A percentile compares a stretch with the other conserved stretches of the same genome.
Conservation (phyloP, 2,888 invertebrate genomes). For the Cryptosula pallasiana region DNA sequence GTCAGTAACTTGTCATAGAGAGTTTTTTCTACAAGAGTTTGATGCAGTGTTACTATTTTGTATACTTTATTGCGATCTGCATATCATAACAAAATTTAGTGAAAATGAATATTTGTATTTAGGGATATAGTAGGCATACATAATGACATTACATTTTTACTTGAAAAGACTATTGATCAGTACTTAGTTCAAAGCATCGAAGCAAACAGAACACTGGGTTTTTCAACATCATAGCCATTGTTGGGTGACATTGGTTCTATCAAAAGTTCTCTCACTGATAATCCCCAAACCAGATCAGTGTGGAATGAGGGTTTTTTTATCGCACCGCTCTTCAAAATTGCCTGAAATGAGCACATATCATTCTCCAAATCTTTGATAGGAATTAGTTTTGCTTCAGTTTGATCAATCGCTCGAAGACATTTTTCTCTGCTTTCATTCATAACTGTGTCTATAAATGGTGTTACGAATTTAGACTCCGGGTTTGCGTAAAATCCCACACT, state of each 20-base stretch:
- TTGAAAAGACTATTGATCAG: not conserved
- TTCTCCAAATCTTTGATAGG: not conserved
- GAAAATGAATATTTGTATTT: not conserved
- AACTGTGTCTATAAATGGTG: not conserved
- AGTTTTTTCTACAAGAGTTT: too few relatives aligned
- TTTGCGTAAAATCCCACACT: not conserved
- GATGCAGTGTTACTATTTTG: too few relatives aligned
- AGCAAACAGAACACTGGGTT: not conserved
- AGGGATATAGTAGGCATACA: not conserved
- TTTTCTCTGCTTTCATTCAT: not conserved
- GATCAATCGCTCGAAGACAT: not conserved
- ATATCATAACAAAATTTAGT: too few relatives aligned
- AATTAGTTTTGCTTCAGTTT: not conserved
- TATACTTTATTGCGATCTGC: too few relatives aligned
- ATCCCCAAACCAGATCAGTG: not conserved
- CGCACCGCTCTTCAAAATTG: not conserved
- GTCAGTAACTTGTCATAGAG: too few relatives aligned
- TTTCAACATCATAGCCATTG: not conserved
- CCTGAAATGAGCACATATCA: not conserved
- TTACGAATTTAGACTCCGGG: not conserved
- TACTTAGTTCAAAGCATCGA: not conserved
- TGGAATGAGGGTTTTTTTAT: not conserved
- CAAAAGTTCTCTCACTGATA: not conserved
- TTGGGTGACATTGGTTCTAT: not conserved
- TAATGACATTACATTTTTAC: too few relatives aligned